Conservation (phyloP, 2,888 invertebrate species). For the Brachypalpus laphriformis region DNA sequence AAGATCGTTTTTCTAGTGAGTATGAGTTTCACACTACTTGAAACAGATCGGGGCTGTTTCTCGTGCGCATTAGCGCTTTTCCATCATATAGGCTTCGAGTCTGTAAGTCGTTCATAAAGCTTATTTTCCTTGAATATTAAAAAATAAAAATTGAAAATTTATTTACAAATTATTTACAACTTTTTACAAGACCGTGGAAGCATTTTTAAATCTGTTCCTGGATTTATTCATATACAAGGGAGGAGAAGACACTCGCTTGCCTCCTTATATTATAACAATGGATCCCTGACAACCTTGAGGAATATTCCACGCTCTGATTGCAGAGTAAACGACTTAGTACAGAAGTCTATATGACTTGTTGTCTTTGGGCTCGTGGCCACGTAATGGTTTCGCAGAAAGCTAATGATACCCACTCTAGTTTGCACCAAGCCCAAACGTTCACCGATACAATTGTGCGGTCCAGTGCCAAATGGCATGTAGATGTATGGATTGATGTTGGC, state of each 20-base stretch:
- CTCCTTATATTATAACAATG: background rate
- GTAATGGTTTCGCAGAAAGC: conserved; percentile 77
- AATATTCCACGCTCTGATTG: conserved; percentile 79
- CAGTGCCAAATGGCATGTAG: conserved; percentile 80
- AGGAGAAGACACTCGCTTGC: no score
- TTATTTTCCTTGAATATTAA: no score
- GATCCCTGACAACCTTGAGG: conserved; percentile 70
- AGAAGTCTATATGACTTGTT: conserved; percentile 77
- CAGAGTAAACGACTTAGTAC: conserved; percentile 79
- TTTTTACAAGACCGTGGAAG: no score
- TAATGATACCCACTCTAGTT: conserved; percentile 79
- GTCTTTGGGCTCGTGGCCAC: conserved; percentile 77
- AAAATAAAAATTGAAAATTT: no score
- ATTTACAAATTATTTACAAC: background rate
- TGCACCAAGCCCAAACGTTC: conserved; percentile 80
- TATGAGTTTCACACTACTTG: no score
- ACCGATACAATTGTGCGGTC: conserved; percentile 81
- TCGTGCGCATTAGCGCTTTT: no score
- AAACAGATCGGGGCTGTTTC: no score
- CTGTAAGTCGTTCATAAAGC: no score
- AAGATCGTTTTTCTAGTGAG: no score
- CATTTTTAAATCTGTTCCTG: no score
- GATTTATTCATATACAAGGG: background rate
- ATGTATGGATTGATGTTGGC: conserved; percentile 77
- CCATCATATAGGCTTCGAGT: no score